A percentile compares a stretch with the other conserved stretches of the same genome.
These are phyloP conservation scores for Hydrochoerus hydrochaeris DNA, from an alignment of 2,113 vertebrate genomes.

Conservation along the genomic window DNA sequence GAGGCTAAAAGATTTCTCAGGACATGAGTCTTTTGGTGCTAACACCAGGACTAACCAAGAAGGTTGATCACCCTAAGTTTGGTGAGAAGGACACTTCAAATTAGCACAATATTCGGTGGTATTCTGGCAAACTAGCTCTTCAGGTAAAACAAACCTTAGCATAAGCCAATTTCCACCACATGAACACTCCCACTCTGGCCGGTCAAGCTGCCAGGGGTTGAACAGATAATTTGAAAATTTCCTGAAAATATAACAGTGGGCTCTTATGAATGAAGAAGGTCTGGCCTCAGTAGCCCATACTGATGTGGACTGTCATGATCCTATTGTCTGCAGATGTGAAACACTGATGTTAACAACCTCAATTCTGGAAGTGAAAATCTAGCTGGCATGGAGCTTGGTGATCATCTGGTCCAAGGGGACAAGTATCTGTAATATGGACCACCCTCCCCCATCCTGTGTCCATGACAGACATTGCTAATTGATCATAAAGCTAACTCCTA, in stretches of 20 bases:
- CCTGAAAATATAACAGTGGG: not conserved
- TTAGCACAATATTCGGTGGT: not conserved
- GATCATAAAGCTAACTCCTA: not conserved
- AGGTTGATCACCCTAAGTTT: not conserved
- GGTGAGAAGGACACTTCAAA: not conserved
- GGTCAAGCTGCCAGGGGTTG: not conserved
- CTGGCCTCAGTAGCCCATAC: not conserved
- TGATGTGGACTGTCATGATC: not conserved
- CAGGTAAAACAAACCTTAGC: not conserved
- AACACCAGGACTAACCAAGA: not conserved
- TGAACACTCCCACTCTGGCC: not conserved
- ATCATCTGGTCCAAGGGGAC: not conserved
- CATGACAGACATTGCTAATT: not conserved
- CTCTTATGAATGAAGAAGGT: not conserved
- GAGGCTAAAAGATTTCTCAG: not conserved
- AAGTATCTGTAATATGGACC: not conserved
- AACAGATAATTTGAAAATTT: not conserved
- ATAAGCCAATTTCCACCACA: not conserved
- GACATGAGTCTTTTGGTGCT: not conserved
- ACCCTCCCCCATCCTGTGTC: not conserved
- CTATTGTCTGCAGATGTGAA: not conserved
- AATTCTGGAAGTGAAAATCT: not conserved
- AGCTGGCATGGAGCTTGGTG: not conserved
- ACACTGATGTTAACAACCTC: not conserved
- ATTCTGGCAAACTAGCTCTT: not conserved